Base-by-base conservation (phyloP, 2,888 invertebrate species). In the Tetrapedia diversipes region DNA sequence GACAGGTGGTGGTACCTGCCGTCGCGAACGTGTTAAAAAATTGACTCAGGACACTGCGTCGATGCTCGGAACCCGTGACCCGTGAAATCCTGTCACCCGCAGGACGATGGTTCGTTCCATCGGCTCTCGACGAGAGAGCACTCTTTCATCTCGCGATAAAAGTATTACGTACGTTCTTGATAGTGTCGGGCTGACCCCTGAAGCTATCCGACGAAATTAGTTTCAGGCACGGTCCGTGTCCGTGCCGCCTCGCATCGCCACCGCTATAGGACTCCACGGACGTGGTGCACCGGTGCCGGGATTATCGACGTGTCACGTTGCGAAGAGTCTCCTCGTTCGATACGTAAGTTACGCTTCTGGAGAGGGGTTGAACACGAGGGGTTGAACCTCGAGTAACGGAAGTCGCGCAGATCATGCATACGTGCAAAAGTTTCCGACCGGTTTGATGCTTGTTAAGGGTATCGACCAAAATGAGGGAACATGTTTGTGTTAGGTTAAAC, bases 101-200 rank as follows among this genome's bases (percentile, higher is more conserved):
- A 66, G 56, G 51, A 69, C 59, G 57, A 57, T 69, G 71, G 76
- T 81, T 79, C 69, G 73, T 79, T 53, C 29, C 60, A 64, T 65
- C 64, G 49, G 22, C 67, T 67, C 60, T n/a, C n/a, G n/a, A n/a
- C 77, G 53, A 49, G 45, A 49, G 34, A 41, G 22, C 47, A 34
- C 51, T 47, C 67, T 75, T 80, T 78, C 79, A 81, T 81, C 65
- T 54, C 45, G n/a, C 80, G 77, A 79, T 82, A 82, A 82, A 82
- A 82, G 73, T 80, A 80, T 80, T 82, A 77, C 70, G n/a, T n/a
- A n/a, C 41, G 67, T 53, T 76, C 82, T 80, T 70, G 66, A 59
- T 54, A 45, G 66, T 60, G 51, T 79, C 82, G 61, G 67, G 78
- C n/a, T 78, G 75, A 77, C 78, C 66, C 69, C 66, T 41, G 68